These are phyloP conservation scores for Zoroaster sp. DNA, from an alignment of 53 echinoderm and acorn worm species.

Conservation along the genomic window DNA sequence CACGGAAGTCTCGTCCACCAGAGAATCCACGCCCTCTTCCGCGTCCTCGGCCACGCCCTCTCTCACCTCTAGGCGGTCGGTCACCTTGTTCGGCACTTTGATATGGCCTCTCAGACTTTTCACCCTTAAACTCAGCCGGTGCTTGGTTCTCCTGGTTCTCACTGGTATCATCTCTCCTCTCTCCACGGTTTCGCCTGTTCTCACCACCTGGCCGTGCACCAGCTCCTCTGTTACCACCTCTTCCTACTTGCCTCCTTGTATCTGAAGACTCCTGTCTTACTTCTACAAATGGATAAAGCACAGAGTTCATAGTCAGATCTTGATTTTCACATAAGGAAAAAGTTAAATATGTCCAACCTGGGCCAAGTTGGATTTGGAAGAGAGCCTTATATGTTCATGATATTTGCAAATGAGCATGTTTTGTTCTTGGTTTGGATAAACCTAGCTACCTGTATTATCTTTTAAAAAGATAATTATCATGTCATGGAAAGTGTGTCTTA, in stretches of 20 bases:
- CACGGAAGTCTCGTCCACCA: slow-evolving; percentile 73
- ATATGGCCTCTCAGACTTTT: slow-evolving; percentile 64
- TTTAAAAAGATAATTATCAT: too few species aligned
- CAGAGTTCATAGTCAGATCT: too few species aligned
- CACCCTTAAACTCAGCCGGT: slow-evolving; percentile 76
- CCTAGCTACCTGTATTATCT: too few species aligned
- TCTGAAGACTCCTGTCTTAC: slow-evolving; percentile 71
- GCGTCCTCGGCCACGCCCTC: slow-evolving; percentile 66
- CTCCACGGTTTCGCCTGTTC: slow-evolving; percentile 67
- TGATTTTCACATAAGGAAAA: too few species aligned
- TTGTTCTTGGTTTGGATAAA: too few species aligned
- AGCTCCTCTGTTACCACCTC: slow-evolving; percentile 64
- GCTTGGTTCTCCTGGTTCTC: slow-evolving; percentile 96
- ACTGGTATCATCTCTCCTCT: slow-evolving; percentile 58
- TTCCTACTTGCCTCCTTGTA: slow-evolving; percentile 55
- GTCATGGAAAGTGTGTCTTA: too few species aligned
- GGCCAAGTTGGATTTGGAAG: too few species aligned
- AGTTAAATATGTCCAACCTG: too few species aligned
- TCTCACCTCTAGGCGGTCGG: slow-evolving; percentile 69
- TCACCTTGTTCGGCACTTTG: slow-evolving; percentile 61
- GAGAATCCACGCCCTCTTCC: slow-evolving; percentile 59
- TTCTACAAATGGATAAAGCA: slow-evolving; percentile 59
- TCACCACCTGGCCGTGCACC: slow-evolving; percentile 63
- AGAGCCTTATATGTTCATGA: too few species aligned
- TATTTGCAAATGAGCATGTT: too few species aligned